Percentiles rank a stretch among this genome's conserved stretches.
Evolutionary conservation across 2,888 invertebrate genomes (phyloP).

Genomic region (Hipparchia sbordonii): DNA sequence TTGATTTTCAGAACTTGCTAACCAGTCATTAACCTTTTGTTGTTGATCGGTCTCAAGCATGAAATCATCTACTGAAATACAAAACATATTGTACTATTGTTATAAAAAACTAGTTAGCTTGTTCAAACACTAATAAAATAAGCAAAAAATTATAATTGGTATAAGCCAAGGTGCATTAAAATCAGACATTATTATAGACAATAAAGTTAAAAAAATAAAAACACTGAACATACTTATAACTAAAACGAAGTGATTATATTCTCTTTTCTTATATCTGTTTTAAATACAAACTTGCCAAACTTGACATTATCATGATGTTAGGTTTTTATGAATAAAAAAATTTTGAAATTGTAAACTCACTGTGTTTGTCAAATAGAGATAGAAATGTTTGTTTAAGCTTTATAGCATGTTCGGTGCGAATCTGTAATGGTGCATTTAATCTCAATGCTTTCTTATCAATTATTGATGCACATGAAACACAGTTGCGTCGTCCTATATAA

Average conservation of each 20-base stretch:
- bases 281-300: too few species aligned
- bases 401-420: slow-evolving; percentile 55
- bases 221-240: too few species aligned
- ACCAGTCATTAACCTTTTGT: slow-evolving; percentile 68
- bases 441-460: slow-evolving; percentile 55
- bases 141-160: too few species aligned
- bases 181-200: too few species aligned
- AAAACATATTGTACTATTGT: slow-evolving; percentile 3
- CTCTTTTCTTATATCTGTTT: too few species aligned
- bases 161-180: too few species aligned
- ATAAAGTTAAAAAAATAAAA: too few species aligned
- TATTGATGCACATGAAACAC: slow-evolving; percentile 56
- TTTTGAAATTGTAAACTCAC: slow-evolving; percentile 50
- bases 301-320: not conserved
- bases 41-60: slow-evolving; percentile 47
- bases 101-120: not conserved
- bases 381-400: slow-evolving; percentile 58
- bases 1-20: slow-evolving; percentile 69
- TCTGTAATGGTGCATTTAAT: slow-evolving; percentile 58
- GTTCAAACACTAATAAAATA: too few species aligned
- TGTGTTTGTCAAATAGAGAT: slow-evolving; percentile 59
- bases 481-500: slow-evolving; percentile 59
- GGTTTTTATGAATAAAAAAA: not conserved
- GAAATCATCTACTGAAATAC: slow-evolving; percentile 65
- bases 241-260: too few species aligned